Conservation (phyloP, 2,113 vertebrate genomes). For the Conger conger region DNA sequence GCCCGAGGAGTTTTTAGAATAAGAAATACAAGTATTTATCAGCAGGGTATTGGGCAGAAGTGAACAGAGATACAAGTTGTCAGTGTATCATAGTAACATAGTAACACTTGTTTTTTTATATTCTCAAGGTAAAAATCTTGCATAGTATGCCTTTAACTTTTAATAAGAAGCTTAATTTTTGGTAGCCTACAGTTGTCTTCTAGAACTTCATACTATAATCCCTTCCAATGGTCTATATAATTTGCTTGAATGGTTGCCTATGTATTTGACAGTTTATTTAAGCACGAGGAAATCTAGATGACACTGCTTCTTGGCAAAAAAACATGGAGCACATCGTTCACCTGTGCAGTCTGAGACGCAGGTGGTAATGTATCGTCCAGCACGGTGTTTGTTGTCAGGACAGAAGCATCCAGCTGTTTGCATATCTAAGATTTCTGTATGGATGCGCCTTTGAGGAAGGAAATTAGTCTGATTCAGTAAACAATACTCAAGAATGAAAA, state of each 20-base stretch:
- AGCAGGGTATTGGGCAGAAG: no score
- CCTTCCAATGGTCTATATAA: no score
- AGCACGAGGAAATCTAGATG: neutral
- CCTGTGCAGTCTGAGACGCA: constrained; percentile 58
- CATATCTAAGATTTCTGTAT: neutral
- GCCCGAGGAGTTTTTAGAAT: no score
- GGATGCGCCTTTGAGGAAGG: constrained; percentile 19
- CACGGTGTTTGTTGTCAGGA: constrained; percentile 40
- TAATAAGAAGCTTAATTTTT: no score
- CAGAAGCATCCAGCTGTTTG: constrained; percentile 60
- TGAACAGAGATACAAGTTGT: no score
- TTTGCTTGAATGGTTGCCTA: neutral
- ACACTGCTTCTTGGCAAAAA: neutral
- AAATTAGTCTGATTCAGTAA: neutral
- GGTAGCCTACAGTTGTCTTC: no score
- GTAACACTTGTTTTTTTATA: no score
- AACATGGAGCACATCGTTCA: constrained; percentile 44
- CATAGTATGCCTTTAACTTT: no score
- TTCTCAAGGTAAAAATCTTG: no score
- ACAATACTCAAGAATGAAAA: neutral
- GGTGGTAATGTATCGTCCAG: constrained; percentile 45
- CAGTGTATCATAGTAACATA: no score
- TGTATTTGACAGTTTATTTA: neutral
- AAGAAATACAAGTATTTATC: no score
- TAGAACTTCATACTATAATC: no score